These are phyloP conservation scores for Holacanthella duospinosa DNA, from an alignment of 2,888 invertebrate species.

Conservation along the genomic window DNA sequence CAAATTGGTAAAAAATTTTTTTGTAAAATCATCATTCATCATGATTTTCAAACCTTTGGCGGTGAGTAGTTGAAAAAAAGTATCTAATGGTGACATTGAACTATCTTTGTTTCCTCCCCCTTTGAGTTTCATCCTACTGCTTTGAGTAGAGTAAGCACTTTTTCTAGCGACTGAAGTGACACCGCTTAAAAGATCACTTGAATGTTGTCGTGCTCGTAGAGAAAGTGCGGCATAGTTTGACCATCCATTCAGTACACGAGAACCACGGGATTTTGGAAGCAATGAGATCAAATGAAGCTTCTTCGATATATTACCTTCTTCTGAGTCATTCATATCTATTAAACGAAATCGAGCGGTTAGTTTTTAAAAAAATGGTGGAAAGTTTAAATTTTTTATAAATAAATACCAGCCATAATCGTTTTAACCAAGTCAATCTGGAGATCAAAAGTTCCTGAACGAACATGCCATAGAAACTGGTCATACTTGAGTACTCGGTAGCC, in stretches of 20 bases:
- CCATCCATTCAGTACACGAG: conserved; percentile 67
- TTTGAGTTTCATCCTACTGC: neutral
- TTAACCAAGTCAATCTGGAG: conserved; percentile 79
- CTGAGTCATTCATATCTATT: conserved; percentile 31
- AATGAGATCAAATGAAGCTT: conserved; percentile 64
- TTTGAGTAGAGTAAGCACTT: neutral
- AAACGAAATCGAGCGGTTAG: too few relatives aligned
- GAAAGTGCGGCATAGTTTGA: conserved; percentile 62
- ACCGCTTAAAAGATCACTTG: conserved; percentile 66
- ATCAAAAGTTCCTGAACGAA: conserved; percentile 70
- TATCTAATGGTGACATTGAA: conserved; percentile 65
- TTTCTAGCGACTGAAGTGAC: conserved; percentile 43
- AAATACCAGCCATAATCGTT: conserved; percentile 61
- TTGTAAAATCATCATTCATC: too few relatives aligned
- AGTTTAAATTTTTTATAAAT: neutral
- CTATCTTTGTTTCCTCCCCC: conserved; percentile 41
- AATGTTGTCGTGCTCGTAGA: conserved; percentile 70
- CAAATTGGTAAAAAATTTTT: too few relatives aligned
- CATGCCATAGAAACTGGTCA: conserved; percentile 70
- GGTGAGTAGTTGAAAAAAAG: conserved; percentile 70
- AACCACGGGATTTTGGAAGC: conserved; percentile 64
- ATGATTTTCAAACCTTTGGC: too few relatives aligned
- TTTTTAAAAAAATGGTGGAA: neutral
- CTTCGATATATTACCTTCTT: conserved; percentile 51
- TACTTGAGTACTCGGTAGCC: conserved; percentile 68